A percentile compares a stretch with the other conserved stretches of the same genome.
Evolutionary conservation across 2,888 invertebrate genomes (phyloP).

Genomic region (Chironomus tentans): DNA sequence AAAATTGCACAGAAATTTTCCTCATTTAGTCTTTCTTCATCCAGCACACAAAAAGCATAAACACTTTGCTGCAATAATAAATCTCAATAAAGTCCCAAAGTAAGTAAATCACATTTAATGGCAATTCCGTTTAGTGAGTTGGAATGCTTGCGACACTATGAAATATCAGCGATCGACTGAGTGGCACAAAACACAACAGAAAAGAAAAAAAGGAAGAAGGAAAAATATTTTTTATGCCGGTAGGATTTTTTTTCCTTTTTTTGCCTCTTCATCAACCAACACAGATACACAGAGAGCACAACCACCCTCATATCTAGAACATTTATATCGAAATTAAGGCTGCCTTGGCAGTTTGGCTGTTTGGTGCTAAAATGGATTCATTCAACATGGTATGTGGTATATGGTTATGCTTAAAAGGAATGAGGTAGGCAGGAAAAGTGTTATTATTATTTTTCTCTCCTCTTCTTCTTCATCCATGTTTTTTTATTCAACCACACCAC

Average conservation of each 20-base stretch:
- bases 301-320: not conserved
- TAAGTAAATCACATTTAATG: constrained; percentile 4
- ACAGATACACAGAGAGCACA: not conserved
- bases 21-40: not conserved
- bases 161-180: constrained; percentile 18
- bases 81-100: not conserved
- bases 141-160: not conserved
- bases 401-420: not conserved
- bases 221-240: not conserved
- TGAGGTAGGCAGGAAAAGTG: constrained; percentile 1
- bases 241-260: not conserved
- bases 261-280: not conserved
- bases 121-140: not conserved
- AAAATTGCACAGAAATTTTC: not conserved
- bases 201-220: not conserved
- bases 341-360: constrained; percentile 1
- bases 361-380: not conserved
- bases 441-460: not conserved
- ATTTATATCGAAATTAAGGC: constrained; percentile 12
- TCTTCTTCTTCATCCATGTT: not conserved
- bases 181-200: not conserved
- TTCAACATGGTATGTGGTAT: not conserved
- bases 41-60: not conserved
- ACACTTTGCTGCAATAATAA: not conserved
- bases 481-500: no score